Base-by-base conservation (phyloP, 2,888 invertebrate genomes). In the Calliphora vomitoria region DNA sequence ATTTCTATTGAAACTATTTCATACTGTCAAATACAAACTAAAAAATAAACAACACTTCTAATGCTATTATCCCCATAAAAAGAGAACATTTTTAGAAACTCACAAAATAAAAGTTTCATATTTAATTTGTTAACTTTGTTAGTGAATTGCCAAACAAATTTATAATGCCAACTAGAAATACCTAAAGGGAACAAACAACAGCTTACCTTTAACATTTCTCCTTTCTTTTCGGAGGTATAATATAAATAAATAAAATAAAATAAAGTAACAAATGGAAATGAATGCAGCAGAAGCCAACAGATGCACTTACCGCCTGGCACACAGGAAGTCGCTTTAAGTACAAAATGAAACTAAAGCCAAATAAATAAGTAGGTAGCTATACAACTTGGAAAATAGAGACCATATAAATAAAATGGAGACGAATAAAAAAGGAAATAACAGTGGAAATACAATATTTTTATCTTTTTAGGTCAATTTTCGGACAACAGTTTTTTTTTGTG, bases 401-500 rank as follows among this genome's bases (percentile, higher is more conserved):
- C 5, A 35, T 8, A 25, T 13, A 35, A 2, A 47, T 8, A n/a
- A 47, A 79, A 83, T 15, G 18, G 41, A 64, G 15, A 74, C 50
- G 41, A 55, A 35, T 5, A 35, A 81, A 68, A 69, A 15, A 31
- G 60, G 20, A 50, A 68, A 74, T 44, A 64, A 69, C 4, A 47
- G n/a, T 15, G 58, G 41, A 74, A 62, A 60, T 38, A 41, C 3
- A 89, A 89, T 87, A 80, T 88, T 90, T 89, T 89, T 91, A 90
- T 90, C 88, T 90, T 90, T 91, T 89, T 90, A 86, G 90, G 90
- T 90, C 90, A 90, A 88, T 89, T 90, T 90, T 90, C 88, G 82
- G 74, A 79, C 60, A 55, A 85, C 58, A 81, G 58, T 79, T 0
- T 74, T 72, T n/a, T 41, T 68, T 62, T 41, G 8, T 55, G 41